Conservation (phyloP, 1,140 invertebrate species). For the Macrobrachium rosenbergii region DNA sequence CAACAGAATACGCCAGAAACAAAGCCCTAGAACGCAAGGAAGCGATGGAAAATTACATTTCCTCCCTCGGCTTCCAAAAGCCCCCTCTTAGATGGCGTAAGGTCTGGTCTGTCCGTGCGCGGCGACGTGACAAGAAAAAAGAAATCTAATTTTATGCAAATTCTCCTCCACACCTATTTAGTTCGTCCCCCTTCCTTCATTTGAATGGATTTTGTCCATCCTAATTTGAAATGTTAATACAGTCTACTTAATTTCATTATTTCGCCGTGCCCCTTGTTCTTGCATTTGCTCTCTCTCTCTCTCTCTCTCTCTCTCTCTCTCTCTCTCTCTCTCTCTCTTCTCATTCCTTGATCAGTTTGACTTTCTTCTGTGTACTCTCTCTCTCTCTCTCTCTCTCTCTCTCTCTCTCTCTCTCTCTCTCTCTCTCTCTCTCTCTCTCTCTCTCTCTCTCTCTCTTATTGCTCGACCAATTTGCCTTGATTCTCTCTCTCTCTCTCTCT, state of each 20-base stretch:
- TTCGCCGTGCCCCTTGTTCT: neutral
- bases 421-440: neutral
- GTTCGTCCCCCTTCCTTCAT: too few species aligned
- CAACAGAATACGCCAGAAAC: too few species aligned
- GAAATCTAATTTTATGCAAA: too few species aligned
- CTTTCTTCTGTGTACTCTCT: neutral
- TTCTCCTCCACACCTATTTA: too few species aligned
- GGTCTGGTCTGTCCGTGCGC: too few species aligned
- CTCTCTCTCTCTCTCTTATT: neutral
- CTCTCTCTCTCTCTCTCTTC: constrained; percentile 6
- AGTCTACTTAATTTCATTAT: neutral
- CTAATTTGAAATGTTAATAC: too few species aligned
- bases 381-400: constrained; percentile 2
- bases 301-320: constrained; percentile 12
- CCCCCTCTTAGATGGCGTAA: too few species aligned
- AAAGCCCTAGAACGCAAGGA: too few species aligned
- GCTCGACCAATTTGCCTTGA: neutral
- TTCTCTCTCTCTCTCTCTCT: constrained; percentile 6
- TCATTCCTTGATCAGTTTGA: neutral
- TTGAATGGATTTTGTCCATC: too few species aligned
- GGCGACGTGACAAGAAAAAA: too few species aligned
- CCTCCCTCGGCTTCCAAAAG: too few species aligned
- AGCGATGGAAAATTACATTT: too few species aligned
- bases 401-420: neutral
- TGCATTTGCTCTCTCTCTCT: constrained; percentile 16